Percentiles rank a stretch among this genome's conserved stretches.
phyloP scores from a whole-genome alignment of 92 coral and sea anemone genomes.

The Anthopleura xanthogrammica region DNA sequence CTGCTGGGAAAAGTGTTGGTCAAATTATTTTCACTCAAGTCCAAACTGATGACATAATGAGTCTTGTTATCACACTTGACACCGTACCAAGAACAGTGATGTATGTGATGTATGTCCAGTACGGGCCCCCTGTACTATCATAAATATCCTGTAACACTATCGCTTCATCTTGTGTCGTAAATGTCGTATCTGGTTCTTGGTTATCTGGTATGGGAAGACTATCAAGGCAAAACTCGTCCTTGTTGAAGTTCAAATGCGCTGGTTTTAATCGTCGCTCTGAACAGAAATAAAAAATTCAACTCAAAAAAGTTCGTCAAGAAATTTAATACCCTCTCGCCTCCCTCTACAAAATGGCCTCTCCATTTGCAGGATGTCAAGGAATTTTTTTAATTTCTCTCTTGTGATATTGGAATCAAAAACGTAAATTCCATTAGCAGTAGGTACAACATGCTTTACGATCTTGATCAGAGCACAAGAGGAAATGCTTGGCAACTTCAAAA shows the following conservation, averaged over 20 bases:
- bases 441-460: no score
- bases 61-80: conserved; percentile 54
- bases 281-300: not conserved
- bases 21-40: conserved; percentile 47
- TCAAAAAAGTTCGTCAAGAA: no score
- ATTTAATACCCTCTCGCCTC: no score
- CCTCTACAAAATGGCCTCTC: no score
- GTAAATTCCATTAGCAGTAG: no score
- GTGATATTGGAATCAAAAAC: no score
- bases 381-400: no score
- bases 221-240: conserved; percentile 14
- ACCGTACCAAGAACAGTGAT: conserved; percentile 85
- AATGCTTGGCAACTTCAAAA: no score
- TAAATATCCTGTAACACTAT: conserved; percentile 61
- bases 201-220: conserved; percentile 20
- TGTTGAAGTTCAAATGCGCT: conserved; percentile 17
- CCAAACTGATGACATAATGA: conserved; percentile 57
- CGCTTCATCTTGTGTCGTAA: conserved; percentile 57
- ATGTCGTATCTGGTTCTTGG: conserved; percentile 43
- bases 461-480: no score
- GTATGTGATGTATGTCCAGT: conserved; percentile 43
- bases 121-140: conserved; percentile 53
- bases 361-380: no score
- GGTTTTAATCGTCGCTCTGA: conserved; percentile 8
- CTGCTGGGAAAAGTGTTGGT: conserved; percentile 55